These are phyloP conservation scores for Cancer borealis DNA, from an alignment of 2,888 invertebrate species.

Conservation along the genomic window DNA sequence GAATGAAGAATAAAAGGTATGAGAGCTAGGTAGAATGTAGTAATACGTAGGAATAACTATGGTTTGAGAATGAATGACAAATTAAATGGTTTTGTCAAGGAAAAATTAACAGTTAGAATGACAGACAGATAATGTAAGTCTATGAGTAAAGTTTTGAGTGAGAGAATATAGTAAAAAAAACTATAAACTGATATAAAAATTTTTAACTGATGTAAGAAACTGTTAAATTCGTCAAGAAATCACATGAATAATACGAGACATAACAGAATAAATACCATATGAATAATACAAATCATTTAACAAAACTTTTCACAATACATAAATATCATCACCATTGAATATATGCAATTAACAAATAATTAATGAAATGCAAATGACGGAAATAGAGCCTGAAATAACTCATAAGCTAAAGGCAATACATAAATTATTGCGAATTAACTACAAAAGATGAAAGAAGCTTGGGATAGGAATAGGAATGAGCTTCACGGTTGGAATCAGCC, in stretches of 20 bases:
- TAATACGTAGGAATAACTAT: background rate
- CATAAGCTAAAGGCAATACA: background rate
- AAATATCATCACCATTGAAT: too few relatives aligned
- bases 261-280: too few relatives aligned
- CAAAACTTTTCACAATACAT: too few relatives aligned
- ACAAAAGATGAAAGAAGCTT: background rate
- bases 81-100: background rate
- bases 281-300: too few relatives aligned
- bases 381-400: background rate
- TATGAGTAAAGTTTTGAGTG: too few relatives aligned
- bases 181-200: too few relatives aligned
- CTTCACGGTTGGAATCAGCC: background rate
- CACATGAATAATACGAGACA: background rate
- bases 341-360: background rate
- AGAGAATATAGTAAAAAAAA: too few relatives aligned
- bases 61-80: background rate
- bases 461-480: background rate
- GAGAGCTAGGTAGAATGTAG: background rate
- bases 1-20: background rate
- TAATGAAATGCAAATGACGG: background rate
- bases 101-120: background rate
- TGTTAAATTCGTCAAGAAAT: background rate
- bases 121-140: too few relatives aligned
- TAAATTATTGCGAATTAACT: background rate
- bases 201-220: background rate